phyloP scores from a whole-genome alignment of 2,888 invertebrate genomes.

The Mantis religiosa region DNA sequence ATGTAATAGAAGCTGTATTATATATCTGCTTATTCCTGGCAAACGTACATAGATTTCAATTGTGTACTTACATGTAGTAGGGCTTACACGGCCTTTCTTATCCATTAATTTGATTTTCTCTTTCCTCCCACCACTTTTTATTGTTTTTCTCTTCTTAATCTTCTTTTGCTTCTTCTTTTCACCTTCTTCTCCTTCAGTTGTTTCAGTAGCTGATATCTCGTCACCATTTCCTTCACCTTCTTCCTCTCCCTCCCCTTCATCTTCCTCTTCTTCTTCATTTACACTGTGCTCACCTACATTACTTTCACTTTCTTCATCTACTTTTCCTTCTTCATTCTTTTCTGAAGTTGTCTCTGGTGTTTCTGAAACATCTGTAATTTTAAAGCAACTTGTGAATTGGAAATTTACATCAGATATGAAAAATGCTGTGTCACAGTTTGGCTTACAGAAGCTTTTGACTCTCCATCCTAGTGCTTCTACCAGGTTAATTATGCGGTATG shows the following conservation, averaged over 20 bases:
- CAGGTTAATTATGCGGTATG: no score
- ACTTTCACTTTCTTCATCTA: neutral
- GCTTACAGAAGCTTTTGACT: no score
- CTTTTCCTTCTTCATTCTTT: neutral
- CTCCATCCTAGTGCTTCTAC: no score
- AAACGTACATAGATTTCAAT: no score
- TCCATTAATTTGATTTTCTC: neutral
- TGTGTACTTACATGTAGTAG: neutral
- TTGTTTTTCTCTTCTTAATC: neutral
- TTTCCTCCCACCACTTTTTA: neutral
- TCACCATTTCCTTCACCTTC: neutral
- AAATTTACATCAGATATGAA: no score
- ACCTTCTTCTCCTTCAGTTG: neutral
- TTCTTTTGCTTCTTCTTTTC: slow-evolving; percentile 1
- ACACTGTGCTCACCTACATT: neutral
- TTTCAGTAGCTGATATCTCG: neutral
- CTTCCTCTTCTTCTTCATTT: neutral
- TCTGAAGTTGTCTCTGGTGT: neutral
- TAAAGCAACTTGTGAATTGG: no score
- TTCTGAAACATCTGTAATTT: neutral
- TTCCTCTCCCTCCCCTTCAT: neutral
- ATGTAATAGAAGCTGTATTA: no score
- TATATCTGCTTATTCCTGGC: no score
- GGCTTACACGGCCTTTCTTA: neutral
- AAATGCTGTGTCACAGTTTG: no score